These are phyloP conservation scores for Apamea monoglypha DNA, from an alignment of 2,888 invertebrate species.

Conservation along the genomic window DNA sequence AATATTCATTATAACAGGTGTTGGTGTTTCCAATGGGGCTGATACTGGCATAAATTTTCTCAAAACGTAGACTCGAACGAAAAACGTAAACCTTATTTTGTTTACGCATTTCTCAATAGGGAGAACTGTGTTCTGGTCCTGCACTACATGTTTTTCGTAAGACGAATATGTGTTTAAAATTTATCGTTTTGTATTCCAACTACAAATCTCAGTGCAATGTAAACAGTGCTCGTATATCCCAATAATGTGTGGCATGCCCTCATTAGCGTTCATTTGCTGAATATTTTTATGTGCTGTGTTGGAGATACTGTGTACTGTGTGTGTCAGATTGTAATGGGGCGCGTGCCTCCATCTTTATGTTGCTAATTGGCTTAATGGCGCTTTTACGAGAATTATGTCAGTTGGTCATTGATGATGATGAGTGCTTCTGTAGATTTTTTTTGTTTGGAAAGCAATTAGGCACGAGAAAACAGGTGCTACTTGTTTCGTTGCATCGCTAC, in stretches of 20 bases:
- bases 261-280: constrained; percentile 23
- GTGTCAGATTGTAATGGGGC: background rate
- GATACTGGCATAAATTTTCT: too few relatives aligned
- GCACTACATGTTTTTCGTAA: background rate
- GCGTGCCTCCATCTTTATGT: background rate
- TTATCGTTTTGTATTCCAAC: constrained; percentile 5
- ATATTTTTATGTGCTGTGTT: constrained; percentile 7
- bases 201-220: constrained; percentile 18
- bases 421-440: background rate
- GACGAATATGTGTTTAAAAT: background rate
- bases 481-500: background rate
- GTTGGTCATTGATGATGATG: background rate
- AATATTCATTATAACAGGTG: too few relatives aligned
- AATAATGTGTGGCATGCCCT: constrained; percentile 26
- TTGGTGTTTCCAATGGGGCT: too few relatives aligned
- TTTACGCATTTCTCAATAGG: background rate
- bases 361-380: background rate
- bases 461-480: background rate
- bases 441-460: background rate
- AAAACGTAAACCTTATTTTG: background rate
- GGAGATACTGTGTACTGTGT: constrained; percentile 6
- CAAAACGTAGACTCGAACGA: background rate
- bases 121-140: too few relatives aligned
- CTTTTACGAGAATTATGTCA: constrained; percentile 13
- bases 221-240: constrained; percentile 13